phyloP scores from a whole-genome alignment of 2,797 vertebrate species.

The Ara ararauna region DNA sequence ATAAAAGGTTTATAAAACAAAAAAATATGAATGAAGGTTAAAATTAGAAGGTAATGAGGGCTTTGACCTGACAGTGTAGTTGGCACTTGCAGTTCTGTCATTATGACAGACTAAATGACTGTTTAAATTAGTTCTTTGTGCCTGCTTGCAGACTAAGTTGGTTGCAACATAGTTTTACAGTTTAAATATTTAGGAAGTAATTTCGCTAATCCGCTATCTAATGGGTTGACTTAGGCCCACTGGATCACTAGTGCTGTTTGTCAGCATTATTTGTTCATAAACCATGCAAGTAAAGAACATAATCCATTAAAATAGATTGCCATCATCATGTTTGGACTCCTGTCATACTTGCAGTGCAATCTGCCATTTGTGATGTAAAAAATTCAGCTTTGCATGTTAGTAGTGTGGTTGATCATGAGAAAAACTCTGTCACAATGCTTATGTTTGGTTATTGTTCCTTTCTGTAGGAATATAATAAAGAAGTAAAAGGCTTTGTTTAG shows the following conservation, averaged over 20 bases:
- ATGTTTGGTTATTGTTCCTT: conserved; percentile 21
- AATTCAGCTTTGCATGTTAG: background rate
- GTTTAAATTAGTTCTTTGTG: conserved; percentile 22
- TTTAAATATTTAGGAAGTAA: conserved; percentile 38
- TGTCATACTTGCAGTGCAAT: background rate
- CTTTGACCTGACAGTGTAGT: conserved; percentile 44
- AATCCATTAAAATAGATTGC: background rate
- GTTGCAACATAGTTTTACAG: background rate
- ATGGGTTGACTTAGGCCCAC: background rate
- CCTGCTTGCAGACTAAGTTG: conserved; percentile 5
- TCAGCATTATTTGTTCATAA: background rate
- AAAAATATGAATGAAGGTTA: conserved; percentile 45
- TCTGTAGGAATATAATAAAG: conserved; percentile 93
- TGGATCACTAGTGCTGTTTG: background rate
- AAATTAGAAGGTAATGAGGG: conserved; percentile 40
- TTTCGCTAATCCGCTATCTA: background rate
- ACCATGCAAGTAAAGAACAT: background rate
- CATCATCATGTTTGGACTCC: background rate
- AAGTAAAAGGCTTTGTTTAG: conserved; percentile 94
- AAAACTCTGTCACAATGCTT: background rate
- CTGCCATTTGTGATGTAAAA: background rate
- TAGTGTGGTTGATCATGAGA: background rate
- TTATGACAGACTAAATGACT: conserved; percentile 42
- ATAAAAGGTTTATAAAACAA: background rate
- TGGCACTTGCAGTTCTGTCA: conserved; percentile 52